These are phyloP conservation scores for Oscheius myriophilus DNA, from an alignment of 2,888 invertebrate genomes.

Conservation along the genomic window DNA sequence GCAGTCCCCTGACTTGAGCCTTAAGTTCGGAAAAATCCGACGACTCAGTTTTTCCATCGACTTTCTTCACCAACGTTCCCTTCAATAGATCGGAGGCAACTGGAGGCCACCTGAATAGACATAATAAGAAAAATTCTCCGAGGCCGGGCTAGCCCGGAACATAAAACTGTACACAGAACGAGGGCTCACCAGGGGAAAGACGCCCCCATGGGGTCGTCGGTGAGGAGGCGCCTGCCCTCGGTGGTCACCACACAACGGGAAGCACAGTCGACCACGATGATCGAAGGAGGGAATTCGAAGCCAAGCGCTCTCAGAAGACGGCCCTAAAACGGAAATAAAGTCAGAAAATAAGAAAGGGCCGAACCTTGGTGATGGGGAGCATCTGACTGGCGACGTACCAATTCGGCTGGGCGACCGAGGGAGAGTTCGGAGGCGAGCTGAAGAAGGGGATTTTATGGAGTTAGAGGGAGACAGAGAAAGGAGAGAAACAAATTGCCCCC, in stretches of 20 bases:
- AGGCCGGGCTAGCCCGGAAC: slow-evolving; percentile 1
- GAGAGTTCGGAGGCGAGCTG: slow-evolving; percentile 10
- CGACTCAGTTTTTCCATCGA: slow-evolving; percentile 24
- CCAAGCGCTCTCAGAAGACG: slow-evolving; percentile 46
- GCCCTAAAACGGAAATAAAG: slow-evolving; percentile 34
- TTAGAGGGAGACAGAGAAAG: too few relatives aligned
- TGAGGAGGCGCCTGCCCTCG: slow-evolving; percentile 46
- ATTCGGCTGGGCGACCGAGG: slow-evolving; percentile 29
- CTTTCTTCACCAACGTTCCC: slow-evolving; percentile 28
- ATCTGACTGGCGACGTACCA: slow-evolving; percentile 37
- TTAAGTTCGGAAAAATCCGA: slow-evolving; percentile 34
- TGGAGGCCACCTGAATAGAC: slow-evolving; percentile 39
- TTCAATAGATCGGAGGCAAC: slow-evolving; percentile 33
- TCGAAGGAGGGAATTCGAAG: slow-evolving; percentile 45
- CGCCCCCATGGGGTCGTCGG: slow-evolving; percentile 48
- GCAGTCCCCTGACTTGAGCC: slow-evolving; percentile 79
- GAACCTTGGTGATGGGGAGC: slow-evolving; percentile 39
- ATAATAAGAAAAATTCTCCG: neutral
- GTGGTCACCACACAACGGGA: slow-evolving; percentile 42
- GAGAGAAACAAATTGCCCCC: too few relatives aligned
- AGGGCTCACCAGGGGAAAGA: slow-evolving; percentile 50
- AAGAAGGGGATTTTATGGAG: neutral
- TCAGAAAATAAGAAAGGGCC: neutral
- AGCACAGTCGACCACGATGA: slow-evolving; percentile 49
- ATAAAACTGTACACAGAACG: too few relatives aligned